These are phyloP conservation scores for Pissodes strobi DNA, from an alignment of 1,140 invertebrate species.

Conservation along the genomic window DNA sequence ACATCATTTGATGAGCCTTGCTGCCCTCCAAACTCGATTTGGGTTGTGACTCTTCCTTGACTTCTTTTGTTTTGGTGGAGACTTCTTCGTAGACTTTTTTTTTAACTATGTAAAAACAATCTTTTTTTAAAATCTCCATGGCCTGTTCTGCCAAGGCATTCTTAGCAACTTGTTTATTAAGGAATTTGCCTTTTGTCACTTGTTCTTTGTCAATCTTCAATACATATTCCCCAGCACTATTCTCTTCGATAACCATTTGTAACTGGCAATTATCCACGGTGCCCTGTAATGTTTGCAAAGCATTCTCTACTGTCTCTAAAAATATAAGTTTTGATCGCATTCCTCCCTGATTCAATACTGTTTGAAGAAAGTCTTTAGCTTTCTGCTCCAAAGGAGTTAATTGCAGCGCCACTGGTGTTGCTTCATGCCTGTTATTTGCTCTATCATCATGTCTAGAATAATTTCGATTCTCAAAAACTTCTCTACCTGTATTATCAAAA, in stretches of 20 bases:
- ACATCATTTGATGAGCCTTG: slow-evolving; percentile 40
- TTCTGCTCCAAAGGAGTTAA: slow-evolving; percentile 22
- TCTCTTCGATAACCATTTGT: slow-evolving; percentile 11
- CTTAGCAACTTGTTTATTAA: slow-evolving; percentile 35
- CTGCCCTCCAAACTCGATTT: slow-evolving; percentile 19
- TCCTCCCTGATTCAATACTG: slow-evolving; percentile 21
- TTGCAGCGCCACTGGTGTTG: background rate
- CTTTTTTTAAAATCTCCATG: slow-evolving; percentile 36
- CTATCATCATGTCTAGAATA: background rate
- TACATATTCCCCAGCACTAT: slow-evolving; percentile 11
- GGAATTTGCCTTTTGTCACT: slow-evolving; percentile 26
- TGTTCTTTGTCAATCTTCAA: slow-evolving; percentile 32
- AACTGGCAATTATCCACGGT: slow-evolving; percentile 21
- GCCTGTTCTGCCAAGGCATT: slow-evolving; percentile 32
- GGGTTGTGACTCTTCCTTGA: background rate
- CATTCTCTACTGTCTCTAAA: slow-evolving; percentile 16
- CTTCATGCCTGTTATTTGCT: background rate
- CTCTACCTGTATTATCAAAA: slow-evolving; percentile 21
- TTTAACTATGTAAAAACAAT: slow-evolving; percentile 40
- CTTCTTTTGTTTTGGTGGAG: slow-evolving; percentile 13
- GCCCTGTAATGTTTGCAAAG: slow-evolving; percentile 12
- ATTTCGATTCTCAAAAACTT: background rate
- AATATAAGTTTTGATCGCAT: slow-evolving; percentile 30
- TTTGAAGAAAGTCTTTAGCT: slow-evolving; percentile 21
- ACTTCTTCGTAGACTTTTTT: slow-evolving; percentile 36